Evolutionary conservation across 2,797 vertebrate genomes (phyloP), one percentile per base, ranked within the genome.

Genomic region (Smutsia temminckii): DNA sequence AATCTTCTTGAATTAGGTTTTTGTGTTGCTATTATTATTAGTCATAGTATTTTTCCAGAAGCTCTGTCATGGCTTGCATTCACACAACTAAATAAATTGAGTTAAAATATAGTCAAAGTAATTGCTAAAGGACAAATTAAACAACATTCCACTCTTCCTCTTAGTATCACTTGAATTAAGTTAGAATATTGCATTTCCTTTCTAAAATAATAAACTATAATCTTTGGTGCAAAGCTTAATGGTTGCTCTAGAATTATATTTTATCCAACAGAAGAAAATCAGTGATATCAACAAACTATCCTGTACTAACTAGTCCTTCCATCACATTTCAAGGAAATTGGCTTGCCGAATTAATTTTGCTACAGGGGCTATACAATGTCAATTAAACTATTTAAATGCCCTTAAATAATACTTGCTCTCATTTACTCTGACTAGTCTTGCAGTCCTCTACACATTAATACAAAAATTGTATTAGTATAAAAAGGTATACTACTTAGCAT

Each of bases 11-110:
- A 69, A 71, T 53, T 46, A 94, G 95, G 95, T 0, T 95, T 93
- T 84, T 77, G 75, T 87, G 87, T 95, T 97, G 86, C 80, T 96
- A 92, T 77, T 27, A 91, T 83, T 97, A 11, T 75, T 57, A 10
- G 63, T 85, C 77, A 57, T 71, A 93, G 94, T 94, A 23, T 93
- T 97, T 93, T 97, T 83, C 77, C 81, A 96, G 53, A 92, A 89
- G 29, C 42, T 95, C 61, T 92, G 63, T 61, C 23, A 64, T 75
- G 90, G 77, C 80, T 96, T 75, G 59, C 8, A 94, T 8, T 83
- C 85, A 92, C 20, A 16, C 16, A 95, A 93, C 86, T 89, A 85
- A 83, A 75, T 68, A 61, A 91, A 95, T 59, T 64, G 88, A 95
- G 14, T 17, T 93, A 96, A 92, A 96, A 95, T 72, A 61, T 3